Evolutionary conservation across 37 sponge, comb jelly and placozoan species (phyloP).

Genomic region (Agelas oroides): DNA sequence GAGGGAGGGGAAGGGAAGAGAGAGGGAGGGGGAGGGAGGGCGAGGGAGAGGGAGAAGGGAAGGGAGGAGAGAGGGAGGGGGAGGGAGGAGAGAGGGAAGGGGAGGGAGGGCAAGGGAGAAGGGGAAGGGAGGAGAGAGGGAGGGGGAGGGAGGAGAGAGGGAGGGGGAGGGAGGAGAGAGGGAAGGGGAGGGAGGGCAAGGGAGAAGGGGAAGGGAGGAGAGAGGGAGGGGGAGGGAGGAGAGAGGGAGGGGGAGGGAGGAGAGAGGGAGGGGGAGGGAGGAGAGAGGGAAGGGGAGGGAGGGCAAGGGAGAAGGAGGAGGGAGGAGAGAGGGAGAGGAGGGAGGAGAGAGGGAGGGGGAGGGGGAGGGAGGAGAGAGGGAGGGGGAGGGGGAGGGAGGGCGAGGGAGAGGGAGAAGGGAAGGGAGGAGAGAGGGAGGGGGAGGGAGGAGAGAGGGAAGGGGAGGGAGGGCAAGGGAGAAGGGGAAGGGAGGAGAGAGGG

Average conservation of each 20-base stretch:
- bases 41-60: too few species aligned
- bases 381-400: neutral
- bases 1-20: too few species aligned
- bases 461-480: neutral
- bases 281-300: too few species aligned
- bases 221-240: neutral
- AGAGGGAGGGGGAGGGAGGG: too few species aligned
- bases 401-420: neutral
- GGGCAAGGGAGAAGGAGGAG: neutral
- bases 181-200: neutral
- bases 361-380: neutral
- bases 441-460: too few species aligned
- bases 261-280: too few species aligned
- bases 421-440: too few species aligned
- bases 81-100: too few species aligned
- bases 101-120: too few species aligned
- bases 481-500: neutral
- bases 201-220: neutral
- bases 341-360: neutral
- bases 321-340: neutral
- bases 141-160: too few species aligned
- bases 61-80: too few species aligned
- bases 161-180: neutral
- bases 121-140: neutral
- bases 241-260: neutral